Evolutionary conservation across 2,888 invertebrate species (phyloP).

Genomic region (Erpobdella octoculata): DNA sequence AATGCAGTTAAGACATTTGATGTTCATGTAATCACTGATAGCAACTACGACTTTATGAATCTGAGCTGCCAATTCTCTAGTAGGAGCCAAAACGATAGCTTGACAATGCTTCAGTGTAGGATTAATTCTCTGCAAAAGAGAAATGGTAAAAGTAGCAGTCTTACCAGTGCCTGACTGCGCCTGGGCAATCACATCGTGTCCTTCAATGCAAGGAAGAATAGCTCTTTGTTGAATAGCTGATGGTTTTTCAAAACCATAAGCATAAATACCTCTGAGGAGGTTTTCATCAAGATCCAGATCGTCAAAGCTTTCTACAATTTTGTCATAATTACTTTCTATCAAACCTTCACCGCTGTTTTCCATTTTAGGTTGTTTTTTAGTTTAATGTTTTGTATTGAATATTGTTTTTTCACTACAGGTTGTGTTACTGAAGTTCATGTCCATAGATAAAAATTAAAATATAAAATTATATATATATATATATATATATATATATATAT

Average conservation of each 20-base stretch:
- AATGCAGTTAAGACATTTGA: constrained; percentile 96
- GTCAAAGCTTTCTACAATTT: neutral
- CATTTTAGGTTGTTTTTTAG: no score
- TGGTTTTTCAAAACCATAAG: neutral
- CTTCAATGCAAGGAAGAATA: neutral
- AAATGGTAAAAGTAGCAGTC: neutral
- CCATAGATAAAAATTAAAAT: no score
- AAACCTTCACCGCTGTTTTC: no score
- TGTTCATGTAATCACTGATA: constrained; percentile 94
- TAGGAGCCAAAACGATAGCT: constrained; percentile 84
- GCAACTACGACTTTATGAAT: constrained; percentile 83
- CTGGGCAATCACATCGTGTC: neutral
- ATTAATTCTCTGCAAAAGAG: neutral
- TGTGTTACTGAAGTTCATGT: no score
- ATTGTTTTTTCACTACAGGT: no score
- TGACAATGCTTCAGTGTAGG: neutral
- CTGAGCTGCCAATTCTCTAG: constrained; percentile 70
- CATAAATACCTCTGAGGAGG: neutral
- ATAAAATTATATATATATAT: no score
- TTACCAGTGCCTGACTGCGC: constrained; percentile 3
- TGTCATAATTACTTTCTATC: neutral
- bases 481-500: no score
- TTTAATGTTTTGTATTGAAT: no score
- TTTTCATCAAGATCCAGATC: neutral
- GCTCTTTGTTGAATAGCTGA: neutral